Evolutionary conservation across 64 coral and sea anemone species (phyloP), one percentile per base, ranked within the genome.

Genomic region (Montipora capricornis): DNA sequence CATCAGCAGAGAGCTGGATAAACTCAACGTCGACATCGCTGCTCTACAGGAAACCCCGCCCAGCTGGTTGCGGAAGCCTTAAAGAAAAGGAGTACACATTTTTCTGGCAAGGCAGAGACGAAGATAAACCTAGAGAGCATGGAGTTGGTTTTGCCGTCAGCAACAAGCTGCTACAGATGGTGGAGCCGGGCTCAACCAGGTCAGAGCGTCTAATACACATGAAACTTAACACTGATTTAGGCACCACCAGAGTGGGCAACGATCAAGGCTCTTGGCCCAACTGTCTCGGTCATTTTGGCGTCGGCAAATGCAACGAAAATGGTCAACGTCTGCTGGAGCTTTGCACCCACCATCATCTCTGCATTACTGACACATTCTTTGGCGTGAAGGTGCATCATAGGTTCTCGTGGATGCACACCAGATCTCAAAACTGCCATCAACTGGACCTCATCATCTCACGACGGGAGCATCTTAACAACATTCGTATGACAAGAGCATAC

Each of bases 1-100:
- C 3, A 96, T 93, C 61, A 73, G 29, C 57, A 13, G 22, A 13
- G 94, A 95, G 84, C 76, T 92, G 49, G 6, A 50, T 8, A 92
- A 84, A 74, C 78, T 89, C 20, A 68, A 83, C 44, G 74, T 82
- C 8, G 89, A 95, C 79, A 92, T 92, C 47, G 89, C 71, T 26
- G 77, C 94, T 69, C 77, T 89, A 45, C 68, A 89, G 57, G 93
- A 95, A 50, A 57, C 94, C 94, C 2, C 83, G 85, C 37, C 90
- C 92, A 13, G 50, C 90, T 9, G 79, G 66, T 53, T 37, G 20
- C 19, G 78, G 73, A 16, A 76, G 19, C 17, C 51, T 96, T 9
- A 79, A 74, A 17, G 90, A 92, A 53, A 64, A 76, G 47, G 44
- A 82, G 22, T 91, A 88, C 66, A 88, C 94, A 5, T 89, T 92